Evolutionary conservation across 2,113 vertebrate species (phyloP), one percentile per base, ranked within the genome.

Genomic region (Xenotilapia caudafasciata): DNA sequence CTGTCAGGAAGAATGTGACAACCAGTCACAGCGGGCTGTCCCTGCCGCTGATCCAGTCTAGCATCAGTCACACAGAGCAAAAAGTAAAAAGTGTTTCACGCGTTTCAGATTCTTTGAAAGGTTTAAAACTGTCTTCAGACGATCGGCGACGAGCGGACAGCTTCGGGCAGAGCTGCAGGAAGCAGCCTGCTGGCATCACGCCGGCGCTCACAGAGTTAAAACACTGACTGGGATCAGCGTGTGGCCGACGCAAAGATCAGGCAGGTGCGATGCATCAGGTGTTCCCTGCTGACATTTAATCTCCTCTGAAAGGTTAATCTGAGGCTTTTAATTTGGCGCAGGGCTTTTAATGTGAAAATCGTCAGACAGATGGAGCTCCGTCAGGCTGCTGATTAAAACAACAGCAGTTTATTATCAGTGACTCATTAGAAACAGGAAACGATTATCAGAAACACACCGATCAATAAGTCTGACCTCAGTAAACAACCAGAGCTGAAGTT

Each of bases 131-230:
- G 60, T n/a, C 19, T 65, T 38, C 6, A 55, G 54, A 55, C 2
- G 6, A 38, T 1, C 10, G 1, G 0, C 3, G 6, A 13, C 33
- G 6, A 8, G 19, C 2, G 0, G 60, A 38, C 28, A 12, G 60
- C 31, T 38, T 38, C 3, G 11, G 19, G 3, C 19, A 65, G 60
- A 65, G 60, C 62, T 35, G 33, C 62, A 21, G 33, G 19, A 35
- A 68, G 11, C 10, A 0, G 33, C 62, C 6, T 13, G 62, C 62
- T 38, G 3, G n/a, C 11, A 68, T 38, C 62, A 68, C 11, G 60
- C 3, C 6, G 11, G 33, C 10, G 5, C 33, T 21, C 33, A 68
- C 33, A 2, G 62, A 8, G 62, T 21, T 68, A 68, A 68, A 40
- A 14, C 33, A 21, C 33, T 5, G 19, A 0, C 62, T 21, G 62